Conservation (phyloP, 2,113 vertebrate species). For the Nipponia nippon region DNA sequence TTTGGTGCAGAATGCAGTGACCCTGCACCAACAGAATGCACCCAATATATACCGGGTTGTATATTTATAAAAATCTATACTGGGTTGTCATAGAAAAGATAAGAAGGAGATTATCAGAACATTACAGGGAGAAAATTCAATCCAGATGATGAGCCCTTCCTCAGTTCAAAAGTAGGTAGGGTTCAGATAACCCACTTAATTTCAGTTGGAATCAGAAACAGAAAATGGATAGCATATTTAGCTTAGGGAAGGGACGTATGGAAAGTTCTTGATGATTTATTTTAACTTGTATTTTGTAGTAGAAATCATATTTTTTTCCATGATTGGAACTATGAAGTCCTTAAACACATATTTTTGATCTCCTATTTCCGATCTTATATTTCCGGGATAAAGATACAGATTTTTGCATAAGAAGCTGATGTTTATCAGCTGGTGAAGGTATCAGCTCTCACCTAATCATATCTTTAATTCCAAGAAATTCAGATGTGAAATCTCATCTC, state of each 20-base stretch:
- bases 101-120: background rate
- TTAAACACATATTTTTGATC: background rate
- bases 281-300: background rate
- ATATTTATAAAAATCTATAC: background rate
- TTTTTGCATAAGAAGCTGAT: background rate
- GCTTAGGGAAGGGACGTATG: background rate
- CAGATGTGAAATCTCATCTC: background rate
- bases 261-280: background rate
- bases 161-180: background rate
- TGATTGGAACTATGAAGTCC: background rate
- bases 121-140: background rate
- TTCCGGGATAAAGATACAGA: background rate
- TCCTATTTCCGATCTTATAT: background rate
- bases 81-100: background rate
- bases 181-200: background rate
- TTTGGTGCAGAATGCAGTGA: background rate
- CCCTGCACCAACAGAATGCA: background rate
- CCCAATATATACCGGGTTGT: background rate
- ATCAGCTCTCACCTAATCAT: background rate
- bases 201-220: background rate
- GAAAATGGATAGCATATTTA: background rate
- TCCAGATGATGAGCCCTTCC: background rate
- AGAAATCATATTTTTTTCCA: background rate
- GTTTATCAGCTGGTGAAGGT: background rate
- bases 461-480: background rate